A percentile compares a stretch with the other conserved stretches of the same genome.
These are phyloP conservation scores for Chelonoidis abingdonii DNA, from an alignment of 2,113 vertebrate species.

Conservation along the genomic window DNA sequence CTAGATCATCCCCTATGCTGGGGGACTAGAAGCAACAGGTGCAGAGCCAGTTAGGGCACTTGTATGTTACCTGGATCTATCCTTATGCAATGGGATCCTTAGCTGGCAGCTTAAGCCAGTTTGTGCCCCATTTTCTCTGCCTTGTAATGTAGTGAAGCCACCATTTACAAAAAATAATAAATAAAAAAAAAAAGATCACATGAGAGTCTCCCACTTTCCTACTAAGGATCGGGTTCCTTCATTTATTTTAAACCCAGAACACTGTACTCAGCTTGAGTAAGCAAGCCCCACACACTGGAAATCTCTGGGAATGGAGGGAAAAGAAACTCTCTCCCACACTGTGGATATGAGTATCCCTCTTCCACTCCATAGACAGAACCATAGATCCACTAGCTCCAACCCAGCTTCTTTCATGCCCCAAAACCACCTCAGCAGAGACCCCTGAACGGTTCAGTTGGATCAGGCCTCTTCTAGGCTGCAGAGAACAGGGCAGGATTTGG, in stretches of 20 bases:
- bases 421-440: too few relatives aligned
- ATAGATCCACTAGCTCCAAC: too few relatives aligned
- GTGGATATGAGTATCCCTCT: too few relatives aligned
- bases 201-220: not conserved
- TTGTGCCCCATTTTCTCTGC: not conserved
- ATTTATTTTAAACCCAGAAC: not conserved
- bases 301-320: not conserved
- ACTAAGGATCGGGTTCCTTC: not conserved
- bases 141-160: not conserved
- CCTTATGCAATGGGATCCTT: not conserved
- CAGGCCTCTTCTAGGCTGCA: not conserved
- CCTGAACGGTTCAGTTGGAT: not conserved
- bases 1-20: not conserved
- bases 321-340: not conserved
- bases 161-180: not conserved
- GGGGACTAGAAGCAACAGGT: not conserved
- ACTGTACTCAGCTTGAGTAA: not conserved
- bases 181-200: not conserved
- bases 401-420: too few relatives aligned
- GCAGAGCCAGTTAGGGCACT: rapidly evolving
- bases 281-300: not conserved
- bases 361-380: too few relatives aligned
- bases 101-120: not conserved
- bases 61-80: not conserved
- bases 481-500: not conserved